phyloP scores from a whole-genome alignment of 1,140 invertebrate genomes.

The Bombus pyrosoma region DNA sequence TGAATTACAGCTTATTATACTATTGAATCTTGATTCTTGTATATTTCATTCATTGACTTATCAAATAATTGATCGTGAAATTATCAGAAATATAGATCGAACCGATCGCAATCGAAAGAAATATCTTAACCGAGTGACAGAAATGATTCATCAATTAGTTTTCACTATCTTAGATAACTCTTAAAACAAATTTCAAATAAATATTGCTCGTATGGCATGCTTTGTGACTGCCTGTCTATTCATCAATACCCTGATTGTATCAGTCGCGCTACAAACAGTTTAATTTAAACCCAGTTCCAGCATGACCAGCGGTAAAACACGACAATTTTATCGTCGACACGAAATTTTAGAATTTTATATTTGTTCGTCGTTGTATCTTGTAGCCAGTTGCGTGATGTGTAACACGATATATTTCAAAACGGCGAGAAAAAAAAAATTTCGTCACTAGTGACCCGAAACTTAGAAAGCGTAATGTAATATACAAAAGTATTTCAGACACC shows the following conservation, averaged over 20 bases:
- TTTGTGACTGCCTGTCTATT: background rate
- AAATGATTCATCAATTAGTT: background rate
- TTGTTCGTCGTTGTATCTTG: background rate
- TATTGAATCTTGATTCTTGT: too few relatives aligned
- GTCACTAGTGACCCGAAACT: constrained; percentile 13
- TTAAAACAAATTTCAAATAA: background rate
- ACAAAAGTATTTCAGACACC: constrained; percentile 7
- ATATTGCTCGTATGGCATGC: background rate
- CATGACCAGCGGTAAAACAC: background rate
- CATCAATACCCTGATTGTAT: background rate
- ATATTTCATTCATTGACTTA: background rate
- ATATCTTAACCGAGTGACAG: background rate
- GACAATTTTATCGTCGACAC: constrained; percentile 5
- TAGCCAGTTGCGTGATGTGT: background rate
- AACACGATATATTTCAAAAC: background rate
- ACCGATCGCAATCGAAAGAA: background rate
- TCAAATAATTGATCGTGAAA: background rate
- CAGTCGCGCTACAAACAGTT: background rate
- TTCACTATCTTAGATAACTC: too few relatives aligned
- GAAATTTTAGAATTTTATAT: background rate
- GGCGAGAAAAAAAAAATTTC: background rate
- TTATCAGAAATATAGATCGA: background rate
- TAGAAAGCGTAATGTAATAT: constrained; percentile 52
- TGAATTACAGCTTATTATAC: too few relatives aligned
- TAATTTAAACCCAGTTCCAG: background rate